phyloP scores from a whole-genome alignment of 2,113 vertebrate species.

The Pteronura brasiliensis region DNA sequence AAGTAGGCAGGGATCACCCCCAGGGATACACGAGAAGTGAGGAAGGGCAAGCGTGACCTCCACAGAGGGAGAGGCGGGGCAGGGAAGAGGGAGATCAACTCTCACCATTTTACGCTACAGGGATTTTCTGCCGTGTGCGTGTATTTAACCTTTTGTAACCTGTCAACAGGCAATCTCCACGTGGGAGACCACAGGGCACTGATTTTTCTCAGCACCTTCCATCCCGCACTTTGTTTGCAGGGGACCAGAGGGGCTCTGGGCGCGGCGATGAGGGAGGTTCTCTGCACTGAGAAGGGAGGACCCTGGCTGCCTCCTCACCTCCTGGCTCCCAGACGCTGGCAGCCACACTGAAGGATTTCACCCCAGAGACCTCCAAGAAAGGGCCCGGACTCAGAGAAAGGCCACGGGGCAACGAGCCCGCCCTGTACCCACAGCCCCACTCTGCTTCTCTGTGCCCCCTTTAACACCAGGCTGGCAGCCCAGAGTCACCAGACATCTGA shows the following conservation, averaged over 20 bases:
- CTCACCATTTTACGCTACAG: not conserved
- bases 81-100: not conserved
- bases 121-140: not conserved
- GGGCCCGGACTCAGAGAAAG: not conserved
- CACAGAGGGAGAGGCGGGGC: not conserved
- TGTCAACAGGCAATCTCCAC: rapidly evolving
- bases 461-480: not conserved
- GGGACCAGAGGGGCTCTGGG: not conserved
- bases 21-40: not conserved
- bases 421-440: not conserved
- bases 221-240: not conserved
- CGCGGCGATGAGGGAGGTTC: rapidly evolving
- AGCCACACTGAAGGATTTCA: not conserved
- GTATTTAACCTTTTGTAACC: not conserved
- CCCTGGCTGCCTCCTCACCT: not conserved
- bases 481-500: no score
- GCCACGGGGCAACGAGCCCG: not conserved
- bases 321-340: not conserved
- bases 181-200: not conserved
- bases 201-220: not conserved
- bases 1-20: not conserved
- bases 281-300: not conserved
- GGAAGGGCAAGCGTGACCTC: not conserved
- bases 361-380: not conserved
- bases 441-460: not conserved